Conservation (phyloP, 30 jellyfish, hydroid and myxozoan genomes). For the Aurelia aurita region DNA sequence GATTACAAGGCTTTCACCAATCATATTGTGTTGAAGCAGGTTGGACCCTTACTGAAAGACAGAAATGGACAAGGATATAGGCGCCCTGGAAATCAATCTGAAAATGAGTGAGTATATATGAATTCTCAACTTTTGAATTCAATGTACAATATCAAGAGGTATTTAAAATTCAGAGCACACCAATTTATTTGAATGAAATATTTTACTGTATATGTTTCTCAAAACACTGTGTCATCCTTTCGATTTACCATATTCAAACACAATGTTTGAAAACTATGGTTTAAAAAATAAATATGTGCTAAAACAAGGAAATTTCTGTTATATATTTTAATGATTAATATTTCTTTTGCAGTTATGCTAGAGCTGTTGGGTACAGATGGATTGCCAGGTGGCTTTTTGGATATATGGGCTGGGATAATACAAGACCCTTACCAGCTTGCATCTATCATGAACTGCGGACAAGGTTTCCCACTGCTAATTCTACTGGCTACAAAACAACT, state of each 20-base stretch:
- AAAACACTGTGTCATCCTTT: too few relatives aligned
- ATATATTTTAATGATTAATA: not conserved
- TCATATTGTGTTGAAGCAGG: not conserved
- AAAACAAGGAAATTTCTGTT: too few relatives aligned
- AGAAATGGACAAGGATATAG: constrained; percentile 26
- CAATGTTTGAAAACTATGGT: too few relatives aligned
- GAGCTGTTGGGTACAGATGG: constrained; percentile 40
- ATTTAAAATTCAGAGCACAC: too few relatives aligned
- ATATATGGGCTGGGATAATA: constrained; percentile 39
- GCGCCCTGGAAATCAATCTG: constrained; percentile 1
- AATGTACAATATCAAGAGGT: too few relatives aligned
- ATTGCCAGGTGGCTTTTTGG: constrained; percentile 36
- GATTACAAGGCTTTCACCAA: constrained; percentile 15
- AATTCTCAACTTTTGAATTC: too few relatives aligned
- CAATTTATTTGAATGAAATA: too few relatives aligned
- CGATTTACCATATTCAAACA: too few relatives aligned
- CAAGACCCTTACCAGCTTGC: constrained; percentile 48
- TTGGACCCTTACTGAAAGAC: too few relatives aligned
- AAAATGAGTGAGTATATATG: constrained; percentile 15
- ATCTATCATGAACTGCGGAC: not conserved
- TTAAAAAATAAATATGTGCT: too few relatives aligned
- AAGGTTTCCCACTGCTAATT: constrained; percentile 1
- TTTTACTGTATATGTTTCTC: too few relatives aligned
- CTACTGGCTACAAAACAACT: constrained; percentile 25
- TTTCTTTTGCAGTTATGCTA: constrained; percentile 9